Conservation (phyloP, 2,888 invertebrate genomes). For the Dicycla oo region DNA sequence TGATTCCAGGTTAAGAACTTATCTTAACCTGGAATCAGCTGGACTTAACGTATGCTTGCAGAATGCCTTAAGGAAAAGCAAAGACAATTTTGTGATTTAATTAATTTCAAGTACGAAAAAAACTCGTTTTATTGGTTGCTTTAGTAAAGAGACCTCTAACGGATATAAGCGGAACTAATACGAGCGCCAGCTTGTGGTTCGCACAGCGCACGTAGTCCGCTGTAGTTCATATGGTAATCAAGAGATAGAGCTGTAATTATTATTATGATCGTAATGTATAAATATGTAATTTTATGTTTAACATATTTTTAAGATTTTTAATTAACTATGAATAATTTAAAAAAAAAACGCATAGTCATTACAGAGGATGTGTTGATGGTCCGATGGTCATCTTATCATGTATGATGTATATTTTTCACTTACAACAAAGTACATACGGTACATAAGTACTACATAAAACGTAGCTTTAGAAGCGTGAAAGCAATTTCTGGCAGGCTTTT, state of each 20-base stretch:
- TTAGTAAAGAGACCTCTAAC: slow-evolving; percentile 35
- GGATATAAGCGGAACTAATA: slow-evolving; percentile 23
- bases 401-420: too few species aligned
- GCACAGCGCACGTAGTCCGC: background rate
- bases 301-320: background rate
- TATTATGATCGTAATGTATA: too few species aligned
- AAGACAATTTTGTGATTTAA: background rate
- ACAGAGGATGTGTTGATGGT: background rate
- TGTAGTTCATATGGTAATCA: slow-evolving; percentile 15
- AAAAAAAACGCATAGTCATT: background rate
- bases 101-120: background rate
- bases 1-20: too few species aligned
- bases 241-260: slow-evolving; percentile 35
- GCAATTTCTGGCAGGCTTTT: background rate
- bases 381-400: too few species aligned
- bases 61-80: background rate
- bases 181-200: background rate
- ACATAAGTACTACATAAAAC: background rate
- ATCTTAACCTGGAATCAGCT: background rate
- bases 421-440: too few species aligned
- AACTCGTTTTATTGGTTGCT: background rate
- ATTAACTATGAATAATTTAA: too few species aligned
- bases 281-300: too few species aligned
- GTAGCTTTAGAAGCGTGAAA: background rate
- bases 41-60: background rate